Conservation (phyloP, 1,140 invertebrate genomes). For the Temnothorax curvispinosus region DNA sequence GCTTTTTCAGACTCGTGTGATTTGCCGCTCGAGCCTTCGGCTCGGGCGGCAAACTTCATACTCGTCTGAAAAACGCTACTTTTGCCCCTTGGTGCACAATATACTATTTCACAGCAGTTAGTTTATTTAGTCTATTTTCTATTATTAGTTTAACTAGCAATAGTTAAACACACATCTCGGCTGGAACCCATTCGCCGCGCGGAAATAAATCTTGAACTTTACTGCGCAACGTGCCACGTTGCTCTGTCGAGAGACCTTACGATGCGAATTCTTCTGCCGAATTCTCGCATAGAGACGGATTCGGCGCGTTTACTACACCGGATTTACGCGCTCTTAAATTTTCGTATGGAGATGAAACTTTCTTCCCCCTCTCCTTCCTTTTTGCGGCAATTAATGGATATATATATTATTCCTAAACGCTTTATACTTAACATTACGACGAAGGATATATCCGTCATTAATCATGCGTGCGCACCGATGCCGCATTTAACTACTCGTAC, state of each 20-base stretch:
- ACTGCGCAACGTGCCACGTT: constrained; percentile 34
- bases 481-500: neutral
- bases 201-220: constrained; percentile 43
- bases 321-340: constrained; percentile 13
- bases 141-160: constrained; percentile 58
- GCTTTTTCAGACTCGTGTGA: no score
- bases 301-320: neutral
- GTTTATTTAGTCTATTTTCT: constrained; percentile 42
- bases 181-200: constrained; percentile 6
- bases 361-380: neutral
- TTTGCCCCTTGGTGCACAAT: neutral
- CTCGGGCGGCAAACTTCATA: no score
- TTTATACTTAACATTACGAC: neutral
- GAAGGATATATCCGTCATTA: constrained; percentile 3
- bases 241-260: constrained; percentile 16
- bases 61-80: no score
- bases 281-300: neutral
- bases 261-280: constrained; percentile 32
- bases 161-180: neutral
- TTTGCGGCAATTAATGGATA: neutral
- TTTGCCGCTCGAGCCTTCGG: no score
- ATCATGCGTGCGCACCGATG: neutral
- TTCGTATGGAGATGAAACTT: neutral
- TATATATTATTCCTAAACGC: neutral
- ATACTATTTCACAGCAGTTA: constrained; percentile 9